Conservation (phyloP, 2,888 invertebrate genomes). For the Calliphora vomitoria region DNA sequence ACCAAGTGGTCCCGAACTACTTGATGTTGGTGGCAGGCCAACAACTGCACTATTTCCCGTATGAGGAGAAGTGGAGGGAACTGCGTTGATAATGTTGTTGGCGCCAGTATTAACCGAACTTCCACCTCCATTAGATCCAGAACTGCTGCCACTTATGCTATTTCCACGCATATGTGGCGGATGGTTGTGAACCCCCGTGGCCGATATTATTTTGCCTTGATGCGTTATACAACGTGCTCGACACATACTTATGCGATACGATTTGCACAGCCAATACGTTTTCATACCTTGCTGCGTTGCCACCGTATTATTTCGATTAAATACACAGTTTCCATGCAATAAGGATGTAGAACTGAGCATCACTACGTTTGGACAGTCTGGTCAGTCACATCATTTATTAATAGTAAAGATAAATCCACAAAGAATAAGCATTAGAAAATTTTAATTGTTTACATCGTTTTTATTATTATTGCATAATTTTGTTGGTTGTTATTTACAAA, state of each 20-base stretch:
- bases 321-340: slow-evolving; percentile 84
- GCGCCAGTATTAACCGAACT: slow-evolving; percentile 31
- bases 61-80: slow-evolving; percentile 17
- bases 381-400: slow-evolving; percentile 51
- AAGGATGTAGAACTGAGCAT: slow-evolving; percentile 85
- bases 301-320: slow-evolving; percentile 85
- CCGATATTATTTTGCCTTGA: slow-evolving; percentile 84
- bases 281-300: slow-evolving; percentile 85
- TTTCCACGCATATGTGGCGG: slow-evolving; percentile 83
- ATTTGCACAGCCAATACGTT: slow-evolving; percentile 85
- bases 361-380: slow-evolving; percentile 84
- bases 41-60: slow-evolving; percentile 53
- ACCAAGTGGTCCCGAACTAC: slow-evolving; percentile 60
- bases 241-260: slow-evolving; percentile 85
- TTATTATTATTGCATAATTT: slow-evolving; percentile 41
- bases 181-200: slow-evolving; percentile 84
- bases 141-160: slow-evolving; percentile 49
- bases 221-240: slow-evolving; percentile 85
- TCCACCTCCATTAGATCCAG: slow-evolving; percentile 41
- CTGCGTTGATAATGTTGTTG: slow-evolving; percentile 10
- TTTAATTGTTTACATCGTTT: slow-evolving; percentile 50
- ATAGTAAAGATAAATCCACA: slow-evolving; percentile 58
- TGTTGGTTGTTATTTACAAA: slow-evolving; percentile 70
- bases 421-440: slow-evolving; percentile 60
- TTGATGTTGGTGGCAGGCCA: slow-evolving; percentile 47